These are phyloP conservation scores for Heterotis niloticus DNA, from an alignment of 2,113 vertebrate genomes.

Conservation along the genomic window DNA sequence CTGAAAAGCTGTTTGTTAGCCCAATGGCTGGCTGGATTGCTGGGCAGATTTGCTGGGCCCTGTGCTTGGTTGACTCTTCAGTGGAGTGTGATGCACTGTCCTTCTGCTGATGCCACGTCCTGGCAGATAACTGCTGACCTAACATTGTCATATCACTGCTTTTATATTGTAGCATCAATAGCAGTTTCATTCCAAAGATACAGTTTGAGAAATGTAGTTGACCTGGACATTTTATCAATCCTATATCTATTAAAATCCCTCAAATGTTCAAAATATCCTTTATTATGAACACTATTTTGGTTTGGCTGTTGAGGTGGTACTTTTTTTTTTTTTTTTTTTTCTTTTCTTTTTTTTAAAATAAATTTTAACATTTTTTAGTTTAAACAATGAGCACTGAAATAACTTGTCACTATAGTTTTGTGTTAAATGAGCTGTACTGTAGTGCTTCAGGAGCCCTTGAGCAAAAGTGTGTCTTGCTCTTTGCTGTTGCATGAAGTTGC, in stretches of 20 bases:
- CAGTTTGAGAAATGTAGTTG: not conserved
- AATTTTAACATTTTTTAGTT: too few relatives aligned
- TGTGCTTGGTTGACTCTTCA: constrained; percentile 40
- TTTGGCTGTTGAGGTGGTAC: too few relatives aligned
- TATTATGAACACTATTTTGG: too few relatives aligned
- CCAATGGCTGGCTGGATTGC: constrained; percentile 29
- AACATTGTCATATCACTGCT: not conserved
- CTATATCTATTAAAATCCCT: not conserved
- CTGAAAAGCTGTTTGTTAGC: constrained; percentile 10
- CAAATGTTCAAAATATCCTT: not conserved
- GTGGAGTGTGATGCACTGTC: constrained; percentile 12
- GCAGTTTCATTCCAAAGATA: not conserved
- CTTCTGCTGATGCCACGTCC: constrained; percentile 11
- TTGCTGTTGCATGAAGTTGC: constrained; percentile 20
- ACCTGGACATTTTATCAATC: not conserved
- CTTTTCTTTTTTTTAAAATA: too few relatives aligned
- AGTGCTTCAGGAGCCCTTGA: not conserved
- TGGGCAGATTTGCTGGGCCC: constrained; percentile 26
- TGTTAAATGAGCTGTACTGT: not conserved
- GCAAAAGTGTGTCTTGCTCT: constrained; percentile 11
- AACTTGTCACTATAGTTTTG: not conserved
- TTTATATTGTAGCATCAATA: not conserved
- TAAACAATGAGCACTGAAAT: too few relatives aligned
- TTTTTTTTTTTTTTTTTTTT: too few relatives aligned
- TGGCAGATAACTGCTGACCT: not conserved